phyloP scores from a whole-genome alignment of 2,113 vertebrate genomes.

The Daboia siamensis region DNA sequence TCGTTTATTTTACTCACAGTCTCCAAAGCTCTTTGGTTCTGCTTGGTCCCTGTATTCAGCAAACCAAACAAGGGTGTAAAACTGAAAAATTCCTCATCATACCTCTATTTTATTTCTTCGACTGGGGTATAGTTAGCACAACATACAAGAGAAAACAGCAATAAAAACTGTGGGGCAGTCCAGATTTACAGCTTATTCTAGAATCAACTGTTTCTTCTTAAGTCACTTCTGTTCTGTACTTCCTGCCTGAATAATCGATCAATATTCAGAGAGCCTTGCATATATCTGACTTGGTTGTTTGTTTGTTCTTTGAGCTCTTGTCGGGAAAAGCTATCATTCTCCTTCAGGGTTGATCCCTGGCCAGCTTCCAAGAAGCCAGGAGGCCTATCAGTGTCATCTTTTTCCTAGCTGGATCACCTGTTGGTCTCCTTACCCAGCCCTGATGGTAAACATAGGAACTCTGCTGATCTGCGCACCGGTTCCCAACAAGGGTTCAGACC shows the following conservation, averaged over 20 bases:
- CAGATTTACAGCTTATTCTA: neutral
- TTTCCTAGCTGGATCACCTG: neutral
- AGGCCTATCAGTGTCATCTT: rapidly evolving
- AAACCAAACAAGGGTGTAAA: neutral
- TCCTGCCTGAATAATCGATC: neutral
- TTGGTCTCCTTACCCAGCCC: neutral
- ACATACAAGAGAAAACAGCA: neutral
- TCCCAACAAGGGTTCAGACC: neutral
- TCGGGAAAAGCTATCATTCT: neutral
- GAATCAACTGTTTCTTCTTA: neutral
- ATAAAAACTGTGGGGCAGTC: neutral
- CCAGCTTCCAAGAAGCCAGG: neutral
- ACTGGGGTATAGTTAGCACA: neutral
- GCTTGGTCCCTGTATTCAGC: neutral
- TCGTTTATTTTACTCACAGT: neutral
- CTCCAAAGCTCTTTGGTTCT: neutral
- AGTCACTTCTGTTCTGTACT: neutral
- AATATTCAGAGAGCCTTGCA: too few species aligned
- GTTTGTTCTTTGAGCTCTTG: neutral
- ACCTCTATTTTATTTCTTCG: neutral
- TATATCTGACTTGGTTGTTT: neutral
- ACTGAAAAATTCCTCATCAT: neutral
- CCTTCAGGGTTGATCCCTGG: neutral
- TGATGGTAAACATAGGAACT: neutral
- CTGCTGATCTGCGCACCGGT: neutral